A percentile compares a stretch with the other conserved stretches of the same genome.
Conservation (phyloP, 2,113 vertebrate species). For the Rhinolophus ferrumequinum region DNA sequence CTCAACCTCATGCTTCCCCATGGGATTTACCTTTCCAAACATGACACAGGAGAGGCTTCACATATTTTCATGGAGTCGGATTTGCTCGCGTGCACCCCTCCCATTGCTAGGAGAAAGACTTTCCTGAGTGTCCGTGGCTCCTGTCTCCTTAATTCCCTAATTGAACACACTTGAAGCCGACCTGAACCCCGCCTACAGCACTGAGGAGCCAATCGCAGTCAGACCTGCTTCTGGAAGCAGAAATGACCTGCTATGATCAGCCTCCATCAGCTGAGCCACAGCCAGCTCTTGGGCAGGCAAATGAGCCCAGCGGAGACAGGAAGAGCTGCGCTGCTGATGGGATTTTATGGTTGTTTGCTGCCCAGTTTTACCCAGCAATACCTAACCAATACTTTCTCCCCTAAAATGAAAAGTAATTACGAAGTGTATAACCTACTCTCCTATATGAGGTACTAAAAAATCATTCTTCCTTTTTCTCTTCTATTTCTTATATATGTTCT, state of each 20-base stretch:
- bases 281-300: not conserved
- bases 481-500: not conserved
- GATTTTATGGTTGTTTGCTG: not conserved
- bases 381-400: not conserved
- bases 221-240: not conserved
- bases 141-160: not conserved
- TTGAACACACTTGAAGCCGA: not conserved
- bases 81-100: not conserved
- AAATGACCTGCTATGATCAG: not conserved
- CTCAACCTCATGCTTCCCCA: not conserved
- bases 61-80: not conserved
- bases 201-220: not conserved
- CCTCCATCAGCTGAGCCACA: not conserved
- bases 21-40: not conserved
- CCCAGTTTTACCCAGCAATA: not conserved
- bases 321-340: not conserved
- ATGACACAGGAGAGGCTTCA: not conserved
- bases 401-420: not conserved
- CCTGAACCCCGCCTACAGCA: accelerated
- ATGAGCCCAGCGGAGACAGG: not conserved
- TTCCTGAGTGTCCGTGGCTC: not conserved
- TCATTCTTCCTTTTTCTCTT: not conserved
- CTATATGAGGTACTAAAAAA: not conserved
- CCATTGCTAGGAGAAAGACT: not conserved
- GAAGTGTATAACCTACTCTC: not conserved